Conservation (phyloP, 23 tunicate species). For the Aplidium turbinatum region DNA sequence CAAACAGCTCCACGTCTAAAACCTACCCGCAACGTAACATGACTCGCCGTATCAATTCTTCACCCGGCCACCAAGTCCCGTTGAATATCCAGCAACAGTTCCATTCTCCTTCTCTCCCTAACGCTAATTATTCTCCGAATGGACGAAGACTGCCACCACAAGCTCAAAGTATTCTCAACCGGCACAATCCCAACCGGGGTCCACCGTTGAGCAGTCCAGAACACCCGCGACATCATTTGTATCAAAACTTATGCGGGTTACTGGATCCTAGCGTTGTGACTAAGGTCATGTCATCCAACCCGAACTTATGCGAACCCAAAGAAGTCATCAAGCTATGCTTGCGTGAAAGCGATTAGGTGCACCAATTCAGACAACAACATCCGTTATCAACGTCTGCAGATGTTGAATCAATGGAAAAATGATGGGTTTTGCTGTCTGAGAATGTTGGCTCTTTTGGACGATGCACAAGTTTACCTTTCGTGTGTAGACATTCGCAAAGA, state of each 20-base stretch:
- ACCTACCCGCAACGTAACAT: slow-evolving; percentile 65
- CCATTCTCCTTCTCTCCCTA: neutral
- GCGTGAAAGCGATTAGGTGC: too few relatives aligned
- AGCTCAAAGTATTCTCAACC: too few relatives aligned
- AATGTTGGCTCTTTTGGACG: too few relatives aligned
- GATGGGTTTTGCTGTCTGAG: too few relatives aligned
- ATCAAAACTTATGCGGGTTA: slow-evolving; percentile 80
- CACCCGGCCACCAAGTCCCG: slow-evolving; percentile 2
- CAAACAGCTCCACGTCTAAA: slow-evolving; percentile 43
- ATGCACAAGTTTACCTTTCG: too few relatives aligned
- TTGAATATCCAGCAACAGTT: neutral
- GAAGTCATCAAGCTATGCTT: slow-evolving; percentile 67
- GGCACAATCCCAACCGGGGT: slow-evolving; percentile 27
- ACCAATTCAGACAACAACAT: too few relatives aligned
- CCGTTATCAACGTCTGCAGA: too few relatives aligned
- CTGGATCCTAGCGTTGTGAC: slow-evolving; percentile 68
- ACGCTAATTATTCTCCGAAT: neutral
- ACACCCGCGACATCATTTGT: slow-evolving; percentile 72
- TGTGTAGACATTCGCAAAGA: too few relatives aligned
- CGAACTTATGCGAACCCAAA: slow-evolving; percentile 61
- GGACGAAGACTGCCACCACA: neutral
- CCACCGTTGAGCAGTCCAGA: slow-evolving; percentile 39
- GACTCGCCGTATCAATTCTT: slow-evolving; percentile 13
- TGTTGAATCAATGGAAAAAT: too few relatives aligned
- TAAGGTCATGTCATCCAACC: slow-evolving; percentile 51